Conservation (phyloP, 2,797 vertebrate genomes). For the Ficedula albicollis region DNA sequence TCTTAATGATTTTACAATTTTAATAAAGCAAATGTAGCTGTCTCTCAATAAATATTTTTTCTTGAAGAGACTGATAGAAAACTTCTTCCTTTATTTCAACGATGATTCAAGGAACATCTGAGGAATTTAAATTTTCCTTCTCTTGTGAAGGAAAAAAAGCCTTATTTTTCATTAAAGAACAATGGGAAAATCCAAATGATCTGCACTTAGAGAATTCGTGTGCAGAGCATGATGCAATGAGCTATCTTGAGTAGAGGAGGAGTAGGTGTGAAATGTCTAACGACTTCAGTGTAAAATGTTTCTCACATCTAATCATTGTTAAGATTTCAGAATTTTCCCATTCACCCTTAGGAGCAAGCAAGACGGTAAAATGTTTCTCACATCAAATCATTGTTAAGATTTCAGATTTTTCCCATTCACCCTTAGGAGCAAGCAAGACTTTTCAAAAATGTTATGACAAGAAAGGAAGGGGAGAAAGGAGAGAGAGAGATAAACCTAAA, state of each 20-base stretch:
- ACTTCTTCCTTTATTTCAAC: background rate
- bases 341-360: background rate
- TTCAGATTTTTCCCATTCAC: background rate
- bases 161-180: background rate
- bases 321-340: background rate
- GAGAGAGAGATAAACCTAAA: background rate
- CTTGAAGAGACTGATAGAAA: background rate
- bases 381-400: background rate
- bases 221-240: background rate
- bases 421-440: background rate
- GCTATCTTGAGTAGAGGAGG: background rate
- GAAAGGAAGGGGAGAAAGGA: background rate
- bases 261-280: slow-evolving; percentile 25
- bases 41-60: background rate
- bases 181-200: background rate
- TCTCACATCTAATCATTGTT: background rate
- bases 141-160: background rate
- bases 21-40: background rate
- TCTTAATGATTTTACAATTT: background rate
- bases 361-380: background rate
- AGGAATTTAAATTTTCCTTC: background rate
- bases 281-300: background rate
- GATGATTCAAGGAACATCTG: background rate
- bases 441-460: background rate
- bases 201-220: background rate